phyloP scores from a whole-genome alignment of 2,113 vertebrate genomes.

The Crypturellus undulatus region DNA sequence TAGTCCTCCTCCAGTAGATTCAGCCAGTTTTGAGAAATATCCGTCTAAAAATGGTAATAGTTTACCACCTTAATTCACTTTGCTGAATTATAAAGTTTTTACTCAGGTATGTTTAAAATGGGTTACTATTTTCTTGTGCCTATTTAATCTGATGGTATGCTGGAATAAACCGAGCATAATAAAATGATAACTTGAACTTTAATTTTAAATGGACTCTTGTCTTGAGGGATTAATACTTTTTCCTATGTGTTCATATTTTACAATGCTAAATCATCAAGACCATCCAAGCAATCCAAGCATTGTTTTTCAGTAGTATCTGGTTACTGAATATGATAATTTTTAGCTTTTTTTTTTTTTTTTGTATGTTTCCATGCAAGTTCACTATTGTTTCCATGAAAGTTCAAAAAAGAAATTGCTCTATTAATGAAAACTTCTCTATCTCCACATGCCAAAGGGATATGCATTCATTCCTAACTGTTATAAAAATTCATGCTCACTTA shows the following conservation, averaged over 20 bases:
- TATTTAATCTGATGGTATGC: not conserved
- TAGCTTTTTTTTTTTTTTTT: not conserved
- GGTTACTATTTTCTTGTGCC: not conserved
- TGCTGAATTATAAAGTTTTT: not conserved
- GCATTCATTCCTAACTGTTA: not conserved
- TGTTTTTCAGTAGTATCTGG: no score
- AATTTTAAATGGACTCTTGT: not conserved
- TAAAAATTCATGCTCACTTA: not conserved
- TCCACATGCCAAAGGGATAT: not conserved
- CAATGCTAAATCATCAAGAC: not conserved
- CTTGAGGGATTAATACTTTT: not conserved
- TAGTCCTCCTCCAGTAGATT: not conserved
- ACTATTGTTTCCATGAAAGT: not conserved
- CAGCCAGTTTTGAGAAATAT: not conserved
- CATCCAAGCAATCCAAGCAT: not conserved
- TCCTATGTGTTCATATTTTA: not conserved
- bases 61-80: accelerated
- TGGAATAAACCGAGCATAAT: not conserved
- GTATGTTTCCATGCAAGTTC: not conserved
- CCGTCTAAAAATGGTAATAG: not conserved
- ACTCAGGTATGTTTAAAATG: not conserved
- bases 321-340: not conserved
- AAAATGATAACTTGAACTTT: not conserved
- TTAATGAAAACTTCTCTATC: not conserved
- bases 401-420: no score